Base-by-base conservation (phyloP, 2,888 invertebrate species). In the Lapara coniferarum region DNA sequence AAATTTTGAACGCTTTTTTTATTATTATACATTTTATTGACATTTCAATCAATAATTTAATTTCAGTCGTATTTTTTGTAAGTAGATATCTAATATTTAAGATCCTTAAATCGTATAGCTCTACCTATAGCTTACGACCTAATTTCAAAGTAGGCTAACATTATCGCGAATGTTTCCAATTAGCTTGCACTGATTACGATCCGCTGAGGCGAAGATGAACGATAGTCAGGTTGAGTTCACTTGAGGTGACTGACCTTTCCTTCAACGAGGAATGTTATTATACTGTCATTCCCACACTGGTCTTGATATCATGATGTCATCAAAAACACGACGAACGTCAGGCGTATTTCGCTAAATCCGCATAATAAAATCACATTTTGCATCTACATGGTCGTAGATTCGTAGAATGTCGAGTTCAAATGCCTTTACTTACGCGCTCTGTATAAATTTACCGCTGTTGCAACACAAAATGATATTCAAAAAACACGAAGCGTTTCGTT, bases 211-310 rank as follows among this genome's bases (percentile, higher is more conserved):
- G 56, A 13, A 67, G 67, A 56, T 67, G 67, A 44, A 67, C 73
- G 72, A 73, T 70, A 71, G 71, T 72, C 73, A 73, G 49, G 73
- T 75, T 77, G 78, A 75, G 82, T 82, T 86, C 82, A 81, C 74
- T 72, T 69, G 83, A 79, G 81, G 83, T 80, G 80, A 81, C 77
- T 88, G 88, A 87, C 88, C 86, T 87, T 86, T 85, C 79, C 76
- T 77, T 79, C 77, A 71, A 74, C 72, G 76, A 83, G 81, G 85
- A 87, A 85, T 85, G 81, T 82, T 84, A 85, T 87, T 87, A 85
- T 82, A 82, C 81, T 83, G 80, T 85, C 82, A 84, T 87, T 88
- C 87, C 84, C 86, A 88, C 85, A 87, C 80, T 46, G 63, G 49
- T 77, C 76, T 78, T 80, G 72, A 73, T 73, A 49, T 63, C 74